phyloP scores from a whole-genome alignment of 2,888 invertebrate genomes.

The Melieria omissa region DNA sequence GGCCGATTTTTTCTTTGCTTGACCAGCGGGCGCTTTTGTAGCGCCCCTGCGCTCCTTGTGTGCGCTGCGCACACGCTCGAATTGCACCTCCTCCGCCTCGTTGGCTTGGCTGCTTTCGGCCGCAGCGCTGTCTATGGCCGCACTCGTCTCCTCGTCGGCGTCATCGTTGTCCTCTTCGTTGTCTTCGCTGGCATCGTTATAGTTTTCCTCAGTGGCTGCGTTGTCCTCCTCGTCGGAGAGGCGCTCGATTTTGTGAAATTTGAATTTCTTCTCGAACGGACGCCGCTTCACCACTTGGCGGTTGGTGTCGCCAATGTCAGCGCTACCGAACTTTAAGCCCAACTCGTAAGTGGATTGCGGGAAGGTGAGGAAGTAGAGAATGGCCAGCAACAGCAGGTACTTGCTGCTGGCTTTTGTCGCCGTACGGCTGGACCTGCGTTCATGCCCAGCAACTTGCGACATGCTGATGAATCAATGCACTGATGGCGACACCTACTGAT shows the following conservation, averaged over 20 bases:
- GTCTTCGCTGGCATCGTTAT: constrained; percentile 41
- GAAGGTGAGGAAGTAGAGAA: constrained; percentile 50
- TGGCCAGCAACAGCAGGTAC: constrained; percentile 40
- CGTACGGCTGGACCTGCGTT: background rate
- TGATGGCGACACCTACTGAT: background rate
- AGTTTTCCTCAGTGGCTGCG: constrained; percentile 46
- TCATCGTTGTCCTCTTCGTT: constrained; percentile 35
- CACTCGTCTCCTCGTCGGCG: constrained; percentile 39
- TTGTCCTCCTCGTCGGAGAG: constrained; percentile 52
- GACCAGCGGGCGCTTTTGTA: background rate
- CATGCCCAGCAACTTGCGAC: constrained; percentile 2
- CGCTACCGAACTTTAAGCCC: constrained; percentile 44
- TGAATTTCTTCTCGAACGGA: constrained; percentile 52
- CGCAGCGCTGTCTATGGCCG: constrained; percentile 38
- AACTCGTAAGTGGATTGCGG: constrained; percentile 50
- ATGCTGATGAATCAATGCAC: constrained; percentile 6
- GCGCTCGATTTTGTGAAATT: constrained; percentile 61
- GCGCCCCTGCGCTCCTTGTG: constrained; percentile 29
- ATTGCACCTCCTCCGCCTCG: constrained; percentile 49
- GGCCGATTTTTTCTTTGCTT: background rate
- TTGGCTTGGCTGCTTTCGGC: constrained; percentile 48
- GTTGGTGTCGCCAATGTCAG: constrained; percentile 34
- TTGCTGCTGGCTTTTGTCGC: constrained; percentile 34
- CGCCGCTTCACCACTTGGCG: constrained; percentile 33
- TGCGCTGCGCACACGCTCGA: constrained; percentile 49